Percentiles rank a stretch among this genome's conserved stretches.
Evolutionary conservation across 2,113 vertebrate genomes (phyloP).

Genomic region (Cygnus atratus): DNA sequence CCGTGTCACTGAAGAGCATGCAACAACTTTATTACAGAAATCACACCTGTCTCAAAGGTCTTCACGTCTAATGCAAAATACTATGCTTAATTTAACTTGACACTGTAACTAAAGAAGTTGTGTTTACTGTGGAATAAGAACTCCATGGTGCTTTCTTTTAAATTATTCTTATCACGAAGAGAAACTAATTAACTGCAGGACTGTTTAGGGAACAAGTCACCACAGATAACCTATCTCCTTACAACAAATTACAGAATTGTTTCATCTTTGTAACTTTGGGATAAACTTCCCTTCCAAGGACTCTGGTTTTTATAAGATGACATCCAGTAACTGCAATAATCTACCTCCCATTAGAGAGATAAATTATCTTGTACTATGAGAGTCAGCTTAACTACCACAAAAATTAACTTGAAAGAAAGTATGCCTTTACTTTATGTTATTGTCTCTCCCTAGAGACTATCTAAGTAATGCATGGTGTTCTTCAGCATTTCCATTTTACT

Average conservation of each 20-base stretch:
- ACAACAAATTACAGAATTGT: background rate
- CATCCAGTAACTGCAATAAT: background rate
- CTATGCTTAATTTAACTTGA: background rate
- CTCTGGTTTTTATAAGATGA: background rate
- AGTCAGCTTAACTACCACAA: background rate
- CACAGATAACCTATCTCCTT: background rate
- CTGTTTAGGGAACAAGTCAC: background rate
- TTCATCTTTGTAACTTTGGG: background rate
- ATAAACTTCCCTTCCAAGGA: slow-evolving; percentile 14
- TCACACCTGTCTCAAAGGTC: background rate
- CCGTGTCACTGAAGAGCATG: rapidly evolving
- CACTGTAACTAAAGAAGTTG: background rate
- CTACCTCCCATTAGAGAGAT: slow-evolving; percentile 4
- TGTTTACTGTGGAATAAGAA: background rate
- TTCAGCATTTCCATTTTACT: background rate
- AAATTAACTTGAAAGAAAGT: background rate
- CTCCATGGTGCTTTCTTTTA: background rate
- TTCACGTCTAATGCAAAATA: background rate
- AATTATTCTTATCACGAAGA: background rate
- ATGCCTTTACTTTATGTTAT: background rate
- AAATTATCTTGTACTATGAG: background rate
- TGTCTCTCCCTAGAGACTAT: background rate
- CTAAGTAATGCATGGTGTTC: background rate
- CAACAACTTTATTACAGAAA: background rate
- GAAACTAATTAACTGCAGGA: slow-evolving; percentile 36